A percentile compares a stretch with the other conserved stretches of the same genome.
Conservation (phyloP, 2,888 invertebrate genomes). For the Hemistola chrysoprasaria region DNA sequence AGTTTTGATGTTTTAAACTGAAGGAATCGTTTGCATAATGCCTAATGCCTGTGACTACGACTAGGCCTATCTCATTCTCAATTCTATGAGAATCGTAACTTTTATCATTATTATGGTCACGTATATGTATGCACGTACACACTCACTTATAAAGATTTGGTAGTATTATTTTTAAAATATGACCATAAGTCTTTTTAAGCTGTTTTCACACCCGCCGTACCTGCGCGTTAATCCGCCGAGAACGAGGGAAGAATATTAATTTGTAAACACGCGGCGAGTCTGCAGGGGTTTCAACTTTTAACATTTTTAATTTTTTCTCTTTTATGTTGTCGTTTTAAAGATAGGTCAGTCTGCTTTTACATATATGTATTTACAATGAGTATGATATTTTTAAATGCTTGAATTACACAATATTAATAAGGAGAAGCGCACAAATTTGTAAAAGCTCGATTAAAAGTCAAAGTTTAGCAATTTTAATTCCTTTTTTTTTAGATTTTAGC, state of each 20-base stretch:
- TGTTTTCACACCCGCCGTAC: conserved; percentile 31
- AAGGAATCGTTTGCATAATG: too few species aligned
- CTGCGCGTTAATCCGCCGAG: conserved; percentile 27
- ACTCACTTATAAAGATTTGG: conserved; percentile 24
- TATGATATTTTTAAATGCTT: too few species aligned
- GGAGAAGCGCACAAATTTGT: too few species aligned
- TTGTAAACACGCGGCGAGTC: conserved; percentile 14
- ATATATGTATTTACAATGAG: too few species aligned
- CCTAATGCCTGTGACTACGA: too few species aligned
- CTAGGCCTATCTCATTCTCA: too few species aligned
- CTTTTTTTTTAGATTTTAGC: too few species aligned
- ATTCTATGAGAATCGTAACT: conserved; percentile 10
- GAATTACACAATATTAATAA: too few species aligned
- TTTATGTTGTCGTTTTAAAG: conserved; percentile 10
- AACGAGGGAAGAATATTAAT: conserved; percentile 30
- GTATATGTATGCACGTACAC: conserved; percentile 21
- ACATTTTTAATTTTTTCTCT: conserved; percentile 9
- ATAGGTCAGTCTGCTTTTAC: conserved; percentile 13
- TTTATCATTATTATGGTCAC: conserved; percentile 22
- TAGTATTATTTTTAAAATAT: conserved; percentile 26
- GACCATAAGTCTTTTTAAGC: conserved; percentile 28
- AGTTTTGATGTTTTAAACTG: too few species aligned
- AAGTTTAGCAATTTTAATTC: too few species aligned
- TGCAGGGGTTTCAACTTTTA: conserved; percentile 7
- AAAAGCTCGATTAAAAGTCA: too few species aligned